Evolutionary conservation across 2,797 vertebrate genomes (phyloP).

Genomic region (Vultur gryphus): DNA sequence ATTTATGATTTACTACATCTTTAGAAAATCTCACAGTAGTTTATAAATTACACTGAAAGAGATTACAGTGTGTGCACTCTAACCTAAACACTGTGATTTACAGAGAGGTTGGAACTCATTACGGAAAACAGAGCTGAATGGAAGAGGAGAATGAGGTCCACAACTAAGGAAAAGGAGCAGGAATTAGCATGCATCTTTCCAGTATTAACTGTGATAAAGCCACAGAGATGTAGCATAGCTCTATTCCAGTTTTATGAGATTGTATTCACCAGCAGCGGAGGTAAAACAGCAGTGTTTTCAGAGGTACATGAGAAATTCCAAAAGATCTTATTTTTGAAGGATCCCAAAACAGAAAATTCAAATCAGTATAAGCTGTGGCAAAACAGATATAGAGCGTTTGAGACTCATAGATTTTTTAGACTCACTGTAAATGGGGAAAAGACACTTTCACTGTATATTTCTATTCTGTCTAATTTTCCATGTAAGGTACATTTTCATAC

Average conservation of each 20-base stretch:
- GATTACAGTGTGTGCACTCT: not conserved
- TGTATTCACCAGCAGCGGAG: not conserved
- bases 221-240: not conserved
- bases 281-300: not conserved
- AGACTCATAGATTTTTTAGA: not conserved
- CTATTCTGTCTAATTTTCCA: slow-evolving; percentile 42
- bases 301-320: not conserved
- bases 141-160: not conserved
- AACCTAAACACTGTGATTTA: slow-evolving; percentile 14
- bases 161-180: not conserved
- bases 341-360: slow-evolving; percentile 5
- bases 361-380: not conserved
- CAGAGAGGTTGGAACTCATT: slow-evolving; percentile 2
- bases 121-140: not conserved
- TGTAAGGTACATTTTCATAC: slow-evolving; percentile 36
- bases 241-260: not conserved
- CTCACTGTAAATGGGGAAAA: slow-evolving; percentile 18
- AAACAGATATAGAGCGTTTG: not conserved
- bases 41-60: not conserved
- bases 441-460: slow-evolving; percentile 8
- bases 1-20: not conserved
- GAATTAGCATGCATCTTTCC: not conserved
- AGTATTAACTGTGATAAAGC: not conserved
- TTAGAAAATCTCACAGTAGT: slow-evolving; percentile 1
- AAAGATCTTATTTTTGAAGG: not conserved